Base-by-base conservation (phyloP, 2,797 vertebrate genomes). In the Hydrocynus forskahlii region DNA sequence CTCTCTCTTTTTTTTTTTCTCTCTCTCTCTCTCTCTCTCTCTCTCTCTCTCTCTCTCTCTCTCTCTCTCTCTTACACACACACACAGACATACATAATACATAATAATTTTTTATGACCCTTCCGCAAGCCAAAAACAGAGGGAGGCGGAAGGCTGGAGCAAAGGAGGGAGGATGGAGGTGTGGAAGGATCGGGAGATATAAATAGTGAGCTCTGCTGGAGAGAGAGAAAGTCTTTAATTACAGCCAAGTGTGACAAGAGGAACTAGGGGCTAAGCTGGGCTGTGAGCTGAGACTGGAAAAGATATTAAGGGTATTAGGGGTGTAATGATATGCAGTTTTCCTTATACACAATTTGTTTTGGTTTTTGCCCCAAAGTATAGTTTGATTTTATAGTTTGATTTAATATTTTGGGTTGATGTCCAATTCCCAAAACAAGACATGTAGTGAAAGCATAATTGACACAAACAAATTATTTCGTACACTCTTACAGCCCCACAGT, bases 191-290 rank as follows among this genome's bases (percentile, higher is more conserved):
- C 25, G 50, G 54, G 52, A 67, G 59, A 74, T 86, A 83, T 79
- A 86, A 81, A 85, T 87, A 85, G 81, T 54, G 35, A 52, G 55
- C 73, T 70, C 62, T 67, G 40, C 68, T 62, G 57, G 59, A 75
- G 64, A 75, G 74, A 81, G 69, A 68, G 40, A 43, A 43, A 75
- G 64, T 75, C 77, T 83, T 86, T 86, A 83, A 88, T 86, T 83
- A 85, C 81, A 86, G 76, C 55, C 16, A 76, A 78, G 52, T 84
- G 74, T 80, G 85, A 78, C 78, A 82, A 82, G 59, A 72, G 6
- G 17, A 77, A 48, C 17, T 17, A 60, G 62, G 70, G 71, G 67
- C 52, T 73, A 82, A 69, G 52, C 70, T 10, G 12, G 60, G 5
- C 43, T 81, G 63, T 71, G 57, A 67, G 59, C 12, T 63, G 19